Evolutionary conservation across 2,797 vertebrate species (phyloP), one percentile per base, ranked within the genome.

Genomic region (Gymnodraco acuticeps): DNA sequence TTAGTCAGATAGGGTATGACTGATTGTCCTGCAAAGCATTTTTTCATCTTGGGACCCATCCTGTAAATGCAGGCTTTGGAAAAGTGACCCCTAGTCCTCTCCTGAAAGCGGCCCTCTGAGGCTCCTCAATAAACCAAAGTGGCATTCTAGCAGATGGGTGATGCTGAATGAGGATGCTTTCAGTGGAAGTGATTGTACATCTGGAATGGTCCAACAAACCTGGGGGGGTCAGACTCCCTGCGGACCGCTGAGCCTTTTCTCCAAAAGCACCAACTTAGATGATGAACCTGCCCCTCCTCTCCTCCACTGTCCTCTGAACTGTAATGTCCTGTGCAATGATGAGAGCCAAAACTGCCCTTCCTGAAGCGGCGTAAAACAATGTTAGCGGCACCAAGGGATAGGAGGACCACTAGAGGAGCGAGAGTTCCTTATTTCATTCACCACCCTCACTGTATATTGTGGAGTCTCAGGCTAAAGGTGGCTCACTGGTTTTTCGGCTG

Each of bases 101-200:
- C 63, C 61, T 20, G 27, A 16, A 16, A 52, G 70, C 43, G 53
- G 67, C 64, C 47, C 75, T 73, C 53, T 52, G 60, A 74, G 69
- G 64, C 58, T 51, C 58, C 75, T 82, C 48, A 54, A 70, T 59
- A 59, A 59, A 69, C 71, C 71, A 64, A 65, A 80, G 66, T 69
- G 56, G 41, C 51, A 51, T 76, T 72, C 68, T 15, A 70, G 23
- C 87, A 90, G 76, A 85, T 85, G 86, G 86, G 87, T 73, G 72
- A 73, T 48, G 64, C 59, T 54, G 76, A 81, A 66, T 75, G 69
- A 77, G 71, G 52, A 70, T 23, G 63, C 62, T 56, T 81, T 83
- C 74, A 84, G 73, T 61, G 65, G 63, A 81, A 79, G 59, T 70
- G 78, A 88, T 88, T 86, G 90, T 60, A 78, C 76, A 89, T 80